Evolutionary conservation across 2,888 invertebrate species (phyloP), one percentile per base, ranked within the genome.

Genomic region (Apotomis betuletana): DNA sequence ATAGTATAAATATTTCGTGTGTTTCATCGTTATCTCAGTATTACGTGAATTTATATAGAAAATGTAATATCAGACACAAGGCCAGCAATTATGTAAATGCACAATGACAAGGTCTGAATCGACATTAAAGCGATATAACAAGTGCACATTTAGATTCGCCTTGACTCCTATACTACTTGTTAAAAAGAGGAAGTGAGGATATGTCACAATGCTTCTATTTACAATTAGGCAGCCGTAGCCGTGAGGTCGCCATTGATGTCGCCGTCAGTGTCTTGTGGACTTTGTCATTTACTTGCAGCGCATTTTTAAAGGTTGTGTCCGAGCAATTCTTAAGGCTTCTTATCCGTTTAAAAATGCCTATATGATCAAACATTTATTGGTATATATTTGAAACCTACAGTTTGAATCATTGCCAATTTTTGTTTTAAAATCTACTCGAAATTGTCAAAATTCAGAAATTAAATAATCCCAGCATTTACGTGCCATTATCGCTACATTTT

Each of bases 61-160:
- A 83, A 81, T 80, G 80, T 80, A 78, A 76, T 76, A 78, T 77
- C 67, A 70, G 76, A 78, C 79, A 70, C 82, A 84, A 90, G 87
- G 90, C 78, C 83, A 77, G 74, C 81, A 80, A 83, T 89, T 88
- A 90, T 88, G 87, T 90, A 88, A 90, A 88, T 86, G 83, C 78
- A 85, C 86, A 85, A 85, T 83, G 80, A 87, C 90, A 90, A 90
- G 90, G 90, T 81, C 87, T 82, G 77, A 75, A 84, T 85, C 82
- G 80, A 80, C 84, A 85, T 87, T 88, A 82, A 82, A 80, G 78
- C 78, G 77, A 79, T 81, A 83, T 80, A 83, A 84, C 83, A 78
- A 83, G 80, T 83, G 81, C 75, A 84, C 76, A 80, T 83, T 85
- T 82, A 82, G 79, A 84, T 81, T 88, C 79, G 82, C 92, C 92